Conservation (phyloP, 2,888 invertebrate genomes). For the Galeopsomyia nigrocyanea region DNA sequence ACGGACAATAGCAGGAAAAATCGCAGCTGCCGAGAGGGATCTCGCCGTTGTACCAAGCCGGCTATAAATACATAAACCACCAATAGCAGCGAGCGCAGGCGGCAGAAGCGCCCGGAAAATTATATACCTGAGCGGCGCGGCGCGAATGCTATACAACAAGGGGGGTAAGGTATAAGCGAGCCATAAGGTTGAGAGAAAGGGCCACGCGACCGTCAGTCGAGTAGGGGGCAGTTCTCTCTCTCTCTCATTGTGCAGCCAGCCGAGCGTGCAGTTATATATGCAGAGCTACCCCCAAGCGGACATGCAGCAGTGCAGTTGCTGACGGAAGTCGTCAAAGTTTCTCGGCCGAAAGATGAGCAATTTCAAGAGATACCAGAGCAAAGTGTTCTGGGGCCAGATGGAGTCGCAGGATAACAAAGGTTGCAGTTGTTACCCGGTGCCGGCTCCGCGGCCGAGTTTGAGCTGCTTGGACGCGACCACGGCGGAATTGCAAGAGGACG, state of each 20-base stretch:
- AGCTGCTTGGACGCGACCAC: not conserved
- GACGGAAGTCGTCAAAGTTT: too few species aligned
- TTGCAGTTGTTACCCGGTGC: not conserved
- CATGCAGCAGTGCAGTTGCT: too few species aligned
- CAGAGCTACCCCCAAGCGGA: too few species aligned
- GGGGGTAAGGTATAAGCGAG: slow-evolving; percentile 36
- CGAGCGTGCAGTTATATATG: too few species aligned
- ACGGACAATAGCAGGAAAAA: too few species aligned
- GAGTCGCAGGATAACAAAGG: slow-evolving; percentile 54
- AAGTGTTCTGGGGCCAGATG: slow-evolving; percentile 65
- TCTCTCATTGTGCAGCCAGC: too few species aligned
- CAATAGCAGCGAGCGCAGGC: not conserved
- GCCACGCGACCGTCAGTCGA: slow-evolving; percentile 6
- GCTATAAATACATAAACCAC: too few species aligned
- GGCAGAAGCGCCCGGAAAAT: slow-evolving; percentile 33
- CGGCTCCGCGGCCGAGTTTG: not conserved
- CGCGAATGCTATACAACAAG: too few species aligned
- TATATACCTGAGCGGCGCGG: slow-evolving; percentile 14
- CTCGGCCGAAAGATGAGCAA: slow-evolving; percentile 56
- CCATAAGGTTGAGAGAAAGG: slow-evolving; percentile 54
- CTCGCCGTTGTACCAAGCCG: too few species aligned
- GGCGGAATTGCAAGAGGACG: not conserved
- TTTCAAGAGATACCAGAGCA: slow-evolving; percentile 64
- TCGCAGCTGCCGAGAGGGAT: too few species aligned
- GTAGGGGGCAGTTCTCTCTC: too few species aligned